These are phyloP conservation scores for Sympetrum striolatum DNA, from an alignment of 2,888 invertebrate genomes.

Conservation along the genomic window DNA sequence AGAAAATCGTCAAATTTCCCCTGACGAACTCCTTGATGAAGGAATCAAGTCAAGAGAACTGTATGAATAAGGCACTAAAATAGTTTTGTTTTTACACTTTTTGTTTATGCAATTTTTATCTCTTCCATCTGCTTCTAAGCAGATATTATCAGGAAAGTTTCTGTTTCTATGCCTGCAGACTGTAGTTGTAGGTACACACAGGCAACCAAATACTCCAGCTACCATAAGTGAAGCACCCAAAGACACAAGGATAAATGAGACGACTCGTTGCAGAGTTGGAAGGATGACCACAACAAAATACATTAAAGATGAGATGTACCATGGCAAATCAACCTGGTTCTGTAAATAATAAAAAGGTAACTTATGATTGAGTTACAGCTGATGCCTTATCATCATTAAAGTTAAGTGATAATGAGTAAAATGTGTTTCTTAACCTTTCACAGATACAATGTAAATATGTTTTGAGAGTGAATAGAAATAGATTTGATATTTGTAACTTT, in stretches of 20 bases:
- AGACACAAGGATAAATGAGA: conserved; percentile 11
- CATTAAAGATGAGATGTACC: conserved; percentile 61
- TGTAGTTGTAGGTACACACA: conserved; percentile 50
- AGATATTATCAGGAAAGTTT: background rate
- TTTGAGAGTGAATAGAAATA: too few species aligned
- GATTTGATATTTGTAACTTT: too few species aligned
- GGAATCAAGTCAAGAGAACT: conserved; percentile 52
- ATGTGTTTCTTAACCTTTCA: background rate
- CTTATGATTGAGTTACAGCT: background rate
- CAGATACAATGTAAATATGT: background rate
- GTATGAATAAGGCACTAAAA: conserved; percentile 49
- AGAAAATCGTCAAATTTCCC: background rate
- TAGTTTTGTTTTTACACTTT: conserved; percentile 7
- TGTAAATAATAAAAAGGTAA: conserved; percentile 56
- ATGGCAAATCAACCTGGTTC: conserved; percentile 67
- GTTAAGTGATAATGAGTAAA: background rate
- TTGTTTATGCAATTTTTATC: conserved; percentile 6
- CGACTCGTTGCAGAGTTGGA: conserved; percentile 60
- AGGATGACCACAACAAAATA: conserved; percentile 63
- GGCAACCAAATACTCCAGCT: conserved; percentile 12
- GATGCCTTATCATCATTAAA: background rate
- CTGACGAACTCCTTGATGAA: conserved; percentile 45
- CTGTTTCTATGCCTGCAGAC: background rate
- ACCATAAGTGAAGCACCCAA: conserved; percentile 34
- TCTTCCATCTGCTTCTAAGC: conserved; percentile 7